Evolutionary conservation across 2,888 invertebrate species (phyloP).

Genomic region (Mesoligia furuncula): DNA sequence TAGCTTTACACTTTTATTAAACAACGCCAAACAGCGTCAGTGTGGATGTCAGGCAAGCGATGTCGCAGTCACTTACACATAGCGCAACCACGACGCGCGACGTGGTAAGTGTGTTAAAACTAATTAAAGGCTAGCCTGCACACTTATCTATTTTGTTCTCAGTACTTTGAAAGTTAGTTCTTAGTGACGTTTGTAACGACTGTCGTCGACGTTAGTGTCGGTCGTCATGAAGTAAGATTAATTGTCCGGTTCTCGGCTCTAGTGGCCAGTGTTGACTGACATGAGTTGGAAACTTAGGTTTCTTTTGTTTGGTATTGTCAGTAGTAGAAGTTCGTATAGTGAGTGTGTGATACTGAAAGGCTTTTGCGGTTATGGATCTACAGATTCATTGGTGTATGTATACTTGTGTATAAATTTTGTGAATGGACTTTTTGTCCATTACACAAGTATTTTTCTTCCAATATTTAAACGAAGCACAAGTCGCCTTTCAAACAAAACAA

Average conservation of each 20-base stretch:
- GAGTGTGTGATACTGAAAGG: neutral
- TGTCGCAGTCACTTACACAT: neutral
- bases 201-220: conserved; percentile 6
- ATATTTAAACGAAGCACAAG: neutral
- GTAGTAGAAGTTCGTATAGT: neutral
- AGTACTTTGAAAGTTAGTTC: conserved; percentile 49
- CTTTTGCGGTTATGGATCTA: neutral
- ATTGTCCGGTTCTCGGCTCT: conserved; percentile 28
- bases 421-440: too few species aligned
- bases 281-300: conserved; percentile 3
- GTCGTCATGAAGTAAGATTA: conserved; percentile 51
- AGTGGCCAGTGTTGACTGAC: conserved; percentile 4
- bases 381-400: neutral
- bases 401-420: neutral
- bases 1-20: neutral
- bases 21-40: neutral
- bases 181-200: conserved; percentile 39
- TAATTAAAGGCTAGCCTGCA: conserved; percentile 14
- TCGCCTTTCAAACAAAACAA: too few species aligned
- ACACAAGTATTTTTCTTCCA: neutral
- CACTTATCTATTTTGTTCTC: conserved; percentile 16
- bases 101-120: neutral
- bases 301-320: conserved; percentile 12
- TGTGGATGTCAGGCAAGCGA: neutral
- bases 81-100: neutral